Evolutionary conservation across 2,888 invertebrate species (phyloP), one percentile per base, ranked within the genome.

Genomic region (Belgica antarctica): DNA sequence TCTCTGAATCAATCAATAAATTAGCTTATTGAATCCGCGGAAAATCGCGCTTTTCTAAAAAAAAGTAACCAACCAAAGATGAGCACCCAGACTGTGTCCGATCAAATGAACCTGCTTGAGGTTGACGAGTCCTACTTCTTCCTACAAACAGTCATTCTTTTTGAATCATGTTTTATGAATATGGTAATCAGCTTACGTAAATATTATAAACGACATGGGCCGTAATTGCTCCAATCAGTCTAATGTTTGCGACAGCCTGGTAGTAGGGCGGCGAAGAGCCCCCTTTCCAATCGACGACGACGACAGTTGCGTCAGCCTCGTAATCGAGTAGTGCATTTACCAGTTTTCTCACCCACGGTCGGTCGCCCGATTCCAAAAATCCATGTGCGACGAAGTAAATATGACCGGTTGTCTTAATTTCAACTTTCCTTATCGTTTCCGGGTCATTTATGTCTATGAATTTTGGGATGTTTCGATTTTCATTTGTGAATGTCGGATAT

Each of bases 181-280:
- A n/a, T n/a, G n/a, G n/a, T n/a, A 72, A 84, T 83, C 82, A 61
- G 85, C 76, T 77, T 81, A 81, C 72, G 76, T 83, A 82, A 1
- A 59, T 59, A 3, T 10, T 19, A 27, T 27, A 59, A 15, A 83
- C 81, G 22, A 95, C 81, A 78, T 91, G 87, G 0, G 92, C 92
- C 0, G 91, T 86, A 79, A 94, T 90, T 0, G 87, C 87, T 0
- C 93, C 95, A 1, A 95, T 88, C 12, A 96, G 82, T 65, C 95
- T 83, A 19, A 92, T 92, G 76, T 96, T 96, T 1, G 94, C 94
- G 1, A 92, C 94, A 0, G 96, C 95, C 78, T 95, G 94, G 0
- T 90, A 89, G 77, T 96, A 96, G 0, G 94, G 93, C 0, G 94
- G 93, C 72, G 87, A 87, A 0, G 94, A 89, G 0, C 94, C 95